Conservation (phyloP, 2,888 invertebrate species). For the Drosophila subquinaria region DNA sequence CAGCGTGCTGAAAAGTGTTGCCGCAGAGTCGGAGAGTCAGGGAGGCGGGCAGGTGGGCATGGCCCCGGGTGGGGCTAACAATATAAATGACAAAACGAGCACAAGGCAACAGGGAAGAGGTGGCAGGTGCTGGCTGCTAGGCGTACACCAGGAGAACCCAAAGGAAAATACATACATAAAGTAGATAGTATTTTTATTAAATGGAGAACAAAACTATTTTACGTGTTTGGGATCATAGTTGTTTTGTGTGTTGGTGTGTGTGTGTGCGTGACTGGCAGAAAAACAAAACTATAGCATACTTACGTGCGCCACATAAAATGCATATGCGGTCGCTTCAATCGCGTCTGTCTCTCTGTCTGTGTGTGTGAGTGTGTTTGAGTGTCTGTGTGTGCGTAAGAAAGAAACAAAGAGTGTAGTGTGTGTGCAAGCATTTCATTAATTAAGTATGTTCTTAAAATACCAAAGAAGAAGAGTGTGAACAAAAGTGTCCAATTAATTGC, state of each 20-base stretch:
- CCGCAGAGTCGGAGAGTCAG: constrained; percentile 52
- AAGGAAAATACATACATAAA: constrained; percentile 52
- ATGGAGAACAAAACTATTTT: constrained; percentile 79
- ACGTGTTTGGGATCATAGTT: constrained; percentile 64
- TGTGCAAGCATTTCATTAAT: constrained; percentile 23
- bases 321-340: constrained; percentile 54
- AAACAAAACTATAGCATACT: constrained; percentile 61
- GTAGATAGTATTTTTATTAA: constrained; percentile 77
- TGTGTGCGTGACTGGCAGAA: constrained; percentile 49
- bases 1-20: constrained; percentile 64
- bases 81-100: constrained; percentile 77
- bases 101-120: constrained; percentile 13
- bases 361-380: background rate
- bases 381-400: background rate
- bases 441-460: constrained; percentile 21
- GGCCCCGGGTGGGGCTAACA: constrained; percentile 30
- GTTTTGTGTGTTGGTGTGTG: constrained; percentile 6
- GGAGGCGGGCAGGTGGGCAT: constrained; percentile 37
- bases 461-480: constrained; percentile 5
- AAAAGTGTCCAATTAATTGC: constrained; percentile 24
- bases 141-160: constrained; percentile 9
- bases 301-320: constrained; percentile 74
- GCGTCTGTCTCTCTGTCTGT: background rate
- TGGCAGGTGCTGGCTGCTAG: background rate
- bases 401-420: background rate